A percentile compares a stretch with the other conserved stretches of the same genome.
Conservation (phyloP, 1,140 invertebrate genomes). For the Elysia chlorotica region DNA sequence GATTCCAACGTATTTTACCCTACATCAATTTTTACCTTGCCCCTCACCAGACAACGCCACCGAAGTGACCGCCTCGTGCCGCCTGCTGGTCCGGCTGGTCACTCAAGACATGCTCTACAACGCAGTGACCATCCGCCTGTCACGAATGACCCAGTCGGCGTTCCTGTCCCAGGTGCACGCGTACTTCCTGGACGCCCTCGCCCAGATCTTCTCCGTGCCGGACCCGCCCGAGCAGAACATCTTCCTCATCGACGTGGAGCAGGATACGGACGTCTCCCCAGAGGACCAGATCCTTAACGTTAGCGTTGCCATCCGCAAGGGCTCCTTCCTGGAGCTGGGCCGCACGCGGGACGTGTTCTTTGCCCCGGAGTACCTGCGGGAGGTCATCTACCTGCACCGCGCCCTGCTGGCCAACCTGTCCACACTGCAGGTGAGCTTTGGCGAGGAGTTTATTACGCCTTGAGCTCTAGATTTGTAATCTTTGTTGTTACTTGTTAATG, state of each 20-base stretch:
- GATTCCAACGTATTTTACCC: no score
- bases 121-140: slow-evolving; percentile 90
- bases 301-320: slow-evolving; percentile 86
- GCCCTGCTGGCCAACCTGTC: slow-evolving; percentile 83
- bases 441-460: neutral
- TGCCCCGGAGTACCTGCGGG: slow-evolving; percentile 85
- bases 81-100: slow-evolving; percentile 84
- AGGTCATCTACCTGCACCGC: slow-evolving; percentile 91
- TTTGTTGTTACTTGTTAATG: no score
- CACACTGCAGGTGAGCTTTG: slow-evolving; percentile 75
- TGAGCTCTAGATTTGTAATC: no score
- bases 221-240: slow-evolving; percentile 92
- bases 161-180: slow-evolving; percentile 89
- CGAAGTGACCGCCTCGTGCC: slow-evolving; percentile 78
- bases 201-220: slow-evolving; percentile 89
- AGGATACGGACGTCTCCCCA: slow-evolving; percentile 74
- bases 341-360: slow-evolving; percentile 78
- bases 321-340: slow-evolving; percentile 67
- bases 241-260: slow-evolving; percentile 90
- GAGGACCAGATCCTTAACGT: slow-evolving; percentile 90
- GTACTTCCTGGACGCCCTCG: slow-evolving; percentile 89
- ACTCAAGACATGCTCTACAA: slow-evolving; percentile 94
- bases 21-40: slow-evolving; percentile 22
- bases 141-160: slow-evolving; percentile 89
- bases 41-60: slow-evolving; percentile 80